Conservation (phyloP, 1,140 invertebrate species). For the Procambarus virginalis region DNA sequence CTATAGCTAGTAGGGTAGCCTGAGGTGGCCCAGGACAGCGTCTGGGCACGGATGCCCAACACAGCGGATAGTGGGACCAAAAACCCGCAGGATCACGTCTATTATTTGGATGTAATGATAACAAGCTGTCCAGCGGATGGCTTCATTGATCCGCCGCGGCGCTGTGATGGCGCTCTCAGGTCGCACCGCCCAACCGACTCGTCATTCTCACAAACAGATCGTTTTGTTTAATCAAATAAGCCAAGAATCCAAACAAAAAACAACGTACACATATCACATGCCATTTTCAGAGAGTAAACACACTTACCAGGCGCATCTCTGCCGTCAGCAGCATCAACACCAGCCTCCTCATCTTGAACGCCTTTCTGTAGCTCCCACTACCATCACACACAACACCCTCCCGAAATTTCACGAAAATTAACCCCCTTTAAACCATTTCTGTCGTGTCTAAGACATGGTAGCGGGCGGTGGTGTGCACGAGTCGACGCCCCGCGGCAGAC, state of each 20-base stretch:
- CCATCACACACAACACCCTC: background rate
- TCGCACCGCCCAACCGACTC: background rate
- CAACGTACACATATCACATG: too few species aligned
- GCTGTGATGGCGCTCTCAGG: background rate
- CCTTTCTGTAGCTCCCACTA: too few species aligned
- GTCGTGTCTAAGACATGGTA: too few species aligned
- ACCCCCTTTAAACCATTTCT: too few species aligned
- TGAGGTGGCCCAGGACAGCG: constrained; percentile 52
- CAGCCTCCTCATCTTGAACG: too few species aligned
- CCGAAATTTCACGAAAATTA: too few species aligned
- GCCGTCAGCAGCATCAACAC: too few species aligned
- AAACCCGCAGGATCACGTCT: constrained; percentile 1
- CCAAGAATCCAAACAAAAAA: too few species aligned
- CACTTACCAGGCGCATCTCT: too few species aligned
- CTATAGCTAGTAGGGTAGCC: background rate
- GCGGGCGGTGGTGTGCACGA: background rate
- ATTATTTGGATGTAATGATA: background rate
- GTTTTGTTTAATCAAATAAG: too few species aligned
- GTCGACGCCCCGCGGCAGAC: constrained; percentile 36
- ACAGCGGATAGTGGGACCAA: constrained; percentile 25
- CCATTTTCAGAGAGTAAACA: too few species aligned
- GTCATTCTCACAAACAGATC: background rate
- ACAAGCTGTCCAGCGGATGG: background rate
- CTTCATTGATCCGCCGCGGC: constrained; percentile 26
- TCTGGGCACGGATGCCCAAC: constrained; percentile 38